These are phyloP conservation scores for Acyrthosiphon pisum DNA, from an alignment of 1,140 invertebrate species.

Conservation along the genomic window DNA sequence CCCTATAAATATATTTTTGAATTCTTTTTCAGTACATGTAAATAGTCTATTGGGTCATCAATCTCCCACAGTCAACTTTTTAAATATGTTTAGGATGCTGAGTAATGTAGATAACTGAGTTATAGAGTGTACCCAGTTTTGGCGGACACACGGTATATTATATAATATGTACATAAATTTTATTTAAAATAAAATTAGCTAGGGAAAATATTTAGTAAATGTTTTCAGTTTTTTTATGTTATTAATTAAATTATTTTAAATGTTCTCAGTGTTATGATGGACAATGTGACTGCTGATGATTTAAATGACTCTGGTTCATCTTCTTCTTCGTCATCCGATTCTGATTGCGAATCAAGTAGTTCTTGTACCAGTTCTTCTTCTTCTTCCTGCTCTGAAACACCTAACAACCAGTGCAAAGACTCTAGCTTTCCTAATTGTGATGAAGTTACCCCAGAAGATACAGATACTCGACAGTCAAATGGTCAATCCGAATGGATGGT, in stretches of 20 bases:
- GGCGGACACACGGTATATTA: too few relatives aligned
- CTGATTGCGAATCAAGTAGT: conserved; percentile 51
- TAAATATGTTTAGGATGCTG: too few relatives aligned
- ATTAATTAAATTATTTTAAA: not conserved
- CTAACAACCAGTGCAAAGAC: conserved; percentile 17
- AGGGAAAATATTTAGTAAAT: not conserved
- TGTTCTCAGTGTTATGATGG: conserved; percentile 37
- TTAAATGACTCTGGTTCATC: conserved; percentile 44
- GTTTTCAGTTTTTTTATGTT: not conserved
- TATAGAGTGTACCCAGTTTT: too few relatives aligned
- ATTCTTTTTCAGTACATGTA: too few relatives aligned
- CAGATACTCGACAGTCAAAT: not conserved
- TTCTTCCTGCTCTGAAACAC: conserved; percentile 36
- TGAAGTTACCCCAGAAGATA: not conserved
- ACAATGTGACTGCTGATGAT: conserved; percentile 45
- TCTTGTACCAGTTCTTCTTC: conserved; percentile 49
- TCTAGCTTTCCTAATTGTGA: not conserved
- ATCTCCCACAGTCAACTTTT: too few relatives aligned
- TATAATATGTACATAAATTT: too few relatives aligned
- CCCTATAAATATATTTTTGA: too few relatives aligned
- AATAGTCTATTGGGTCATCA: too few relatives aligned
- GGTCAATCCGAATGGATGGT: conserved; percentile 48
- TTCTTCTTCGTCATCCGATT: conserved; percentile 45
- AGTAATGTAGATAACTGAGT: too few relatives aligned
- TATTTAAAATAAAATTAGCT: too few relatives aligned